These are phyloP conservation scores for Pholis gunnellus DNA, from an alignment of 2,113 vertebrate genomes.

Conservation along the genomic window DNA sequence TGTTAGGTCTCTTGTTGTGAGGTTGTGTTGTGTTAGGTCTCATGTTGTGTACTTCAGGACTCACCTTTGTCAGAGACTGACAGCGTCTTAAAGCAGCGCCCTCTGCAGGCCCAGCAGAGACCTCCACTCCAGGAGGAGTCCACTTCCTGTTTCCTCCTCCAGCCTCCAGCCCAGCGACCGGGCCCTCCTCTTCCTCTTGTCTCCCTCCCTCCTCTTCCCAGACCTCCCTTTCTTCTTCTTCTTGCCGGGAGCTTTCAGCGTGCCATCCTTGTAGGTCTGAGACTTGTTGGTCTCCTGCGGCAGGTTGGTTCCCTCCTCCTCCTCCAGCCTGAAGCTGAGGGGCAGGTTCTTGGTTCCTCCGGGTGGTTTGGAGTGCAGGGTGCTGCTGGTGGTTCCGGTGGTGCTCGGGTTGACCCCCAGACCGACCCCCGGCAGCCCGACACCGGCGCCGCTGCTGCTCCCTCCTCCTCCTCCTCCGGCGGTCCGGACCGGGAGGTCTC, in stretches of 20 bases:
- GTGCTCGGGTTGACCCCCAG: slow-evolving; percentile 64
- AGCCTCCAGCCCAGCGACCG: slow-evolving; percentile 80
- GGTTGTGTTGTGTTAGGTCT: no score
- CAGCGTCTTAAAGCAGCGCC: slow-evolving; percentile 81
- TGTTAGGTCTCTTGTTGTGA: no score
- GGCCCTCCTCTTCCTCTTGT: slow-evolving; percentile 91
- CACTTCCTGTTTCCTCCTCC: slow-evolving; percentile 62
- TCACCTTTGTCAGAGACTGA: slow-evolving; percentile 85
- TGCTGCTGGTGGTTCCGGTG: slow-evolving; percentile 78
- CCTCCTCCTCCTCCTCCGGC: slow-evolving; percentile 25
- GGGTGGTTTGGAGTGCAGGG: slow-evolving; percentile 89
- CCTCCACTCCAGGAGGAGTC: slow-evolving; percentile 73
- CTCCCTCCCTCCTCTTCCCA: slow-evolving; percentile 91
- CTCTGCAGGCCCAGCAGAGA: slow-evolving; percentile 69
- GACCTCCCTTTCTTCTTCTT: slow-evolving; percentile 94
- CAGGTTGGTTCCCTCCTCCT: slow-evolving; percentile 86
- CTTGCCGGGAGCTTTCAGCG: slow-evolving; percentile 81
- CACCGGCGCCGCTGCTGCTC: slow-evolving; percentile 54
- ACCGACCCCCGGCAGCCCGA: slow-evolving; percentile 40
- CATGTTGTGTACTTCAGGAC: not conserved
- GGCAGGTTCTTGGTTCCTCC: slow-evolving; percentile 92
- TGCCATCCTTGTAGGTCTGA: slow-evolving; percentile 89
- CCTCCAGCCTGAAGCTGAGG: slow-evolving; percentile 85
- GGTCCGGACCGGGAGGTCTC: slow-evolving; percentile 76
- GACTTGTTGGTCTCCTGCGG: slow-evolving; percentile 97